Evolutionary conservation across 2,888 invertebrate genomes (phyloP).

Genomic region (Clanis bilineata): DNA sequence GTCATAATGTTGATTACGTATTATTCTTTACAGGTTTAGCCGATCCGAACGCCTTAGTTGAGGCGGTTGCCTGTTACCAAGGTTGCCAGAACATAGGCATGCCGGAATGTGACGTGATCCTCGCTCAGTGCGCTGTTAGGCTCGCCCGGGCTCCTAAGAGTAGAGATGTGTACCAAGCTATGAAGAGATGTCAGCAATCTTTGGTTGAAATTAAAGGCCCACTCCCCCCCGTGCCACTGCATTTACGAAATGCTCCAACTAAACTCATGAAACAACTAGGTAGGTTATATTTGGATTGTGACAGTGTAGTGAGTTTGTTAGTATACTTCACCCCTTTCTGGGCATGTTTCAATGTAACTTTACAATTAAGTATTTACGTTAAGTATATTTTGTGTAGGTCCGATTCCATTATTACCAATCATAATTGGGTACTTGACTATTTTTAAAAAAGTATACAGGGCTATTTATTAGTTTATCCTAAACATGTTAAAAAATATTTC

Average conservation of each 20-base stretch:
- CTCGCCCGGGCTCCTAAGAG: slow-evolving; percentile 90
- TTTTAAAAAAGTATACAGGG: no score
- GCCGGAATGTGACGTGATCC: slow-evolving; percentile 90
- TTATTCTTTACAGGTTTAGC: slow-evolving; percentile 79
- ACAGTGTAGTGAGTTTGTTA: background rate
- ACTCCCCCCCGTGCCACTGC: slow-evolving; percentile 88
- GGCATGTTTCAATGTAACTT: no score
- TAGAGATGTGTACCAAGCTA: slow-evolving; percentile 82
- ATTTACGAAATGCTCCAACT: slow-evolving; percentile 91
- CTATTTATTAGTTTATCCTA: no score
- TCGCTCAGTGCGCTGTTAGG: slow-evolving; percentile 90
- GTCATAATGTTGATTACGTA: background rate
- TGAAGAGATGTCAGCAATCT: slow-evolving; percentile 82
- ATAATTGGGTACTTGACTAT: no score
- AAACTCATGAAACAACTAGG: slow-evolving; percentile 89
- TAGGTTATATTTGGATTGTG: slow-evolving; percentile 32
- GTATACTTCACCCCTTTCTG: no score
- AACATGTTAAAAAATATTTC: no score
- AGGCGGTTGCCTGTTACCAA: slow-evolving; percentile 89
- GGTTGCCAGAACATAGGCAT: slow-evolving; percentile 91
- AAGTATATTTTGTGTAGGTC: no score
- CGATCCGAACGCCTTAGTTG: slow-evolving; percentile 84
- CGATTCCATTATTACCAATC: no score
- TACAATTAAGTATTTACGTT: no score
- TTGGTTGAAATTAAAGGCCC: slow-evolving; percentile 85